Percentiles rank a stretch among this genome's conserved stretches.
Conservation (phyloP, 2,113 vertebrate genomes). For the Miniopterus natalensis region DNA sequence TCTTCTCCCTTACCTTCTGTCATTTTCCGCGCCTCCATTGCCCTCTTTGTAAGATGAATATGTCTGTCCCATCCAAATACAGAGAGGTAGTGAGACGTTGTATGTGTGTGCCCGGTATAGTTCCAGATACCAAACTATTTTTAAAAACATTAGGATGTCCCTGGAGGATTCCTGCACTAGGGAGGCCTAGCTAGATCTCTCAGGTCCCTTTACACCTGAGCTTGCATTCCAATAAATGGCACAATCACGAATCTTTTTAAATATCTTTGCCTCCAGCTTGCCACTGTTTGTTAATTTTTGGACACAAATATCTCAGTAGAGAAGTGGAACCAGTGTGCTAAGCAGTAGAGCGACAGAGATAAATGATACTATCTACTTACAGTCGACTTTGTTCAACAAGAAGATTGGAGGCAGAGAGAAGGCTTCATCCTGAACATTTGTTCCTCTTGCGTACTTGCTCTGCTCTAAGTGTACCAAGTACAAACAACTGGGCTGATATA, state of each 20-base stretch:
- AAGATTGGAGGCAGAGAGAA: background rate
- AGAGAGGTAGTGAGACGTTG: background rate
- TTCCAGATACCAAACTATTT: background rate
- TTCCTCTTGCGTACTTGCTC: background rate
- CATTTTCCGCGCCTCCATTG: background rate
- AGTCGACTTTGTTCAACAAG: background rate
- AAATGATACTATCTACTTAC: background rate
- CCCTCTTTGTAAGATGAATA: background rate
- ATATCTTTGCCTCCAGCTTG: background rate
- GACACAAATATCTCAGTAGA: background rate
- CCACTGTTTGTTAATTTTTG: slow-evolving; percentile 19
- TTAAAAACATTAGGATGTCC: background rate
- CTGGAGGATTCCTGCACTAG: background rate
- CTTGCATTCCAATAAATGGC: background rate
- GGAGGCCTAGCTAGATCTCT: background rate
- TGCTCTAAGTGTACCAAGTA: background rate
- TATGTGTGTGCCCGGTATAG: background rate
- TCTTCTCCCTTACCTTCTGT: background rate
- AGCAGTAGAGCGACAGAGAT: background rate
- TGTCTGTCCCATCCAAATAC: background rate
- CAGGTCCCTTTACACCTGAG: background rate
- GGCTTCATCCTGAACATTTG: background rate
- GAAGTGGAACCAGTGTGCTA: background rate
- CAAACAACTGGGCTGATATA: background rate
- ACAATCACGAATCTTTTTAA: background rate